Base-by-base conservation (phyloP, 2,797 vertebrate species). In the Avahi laniger region DNA sequence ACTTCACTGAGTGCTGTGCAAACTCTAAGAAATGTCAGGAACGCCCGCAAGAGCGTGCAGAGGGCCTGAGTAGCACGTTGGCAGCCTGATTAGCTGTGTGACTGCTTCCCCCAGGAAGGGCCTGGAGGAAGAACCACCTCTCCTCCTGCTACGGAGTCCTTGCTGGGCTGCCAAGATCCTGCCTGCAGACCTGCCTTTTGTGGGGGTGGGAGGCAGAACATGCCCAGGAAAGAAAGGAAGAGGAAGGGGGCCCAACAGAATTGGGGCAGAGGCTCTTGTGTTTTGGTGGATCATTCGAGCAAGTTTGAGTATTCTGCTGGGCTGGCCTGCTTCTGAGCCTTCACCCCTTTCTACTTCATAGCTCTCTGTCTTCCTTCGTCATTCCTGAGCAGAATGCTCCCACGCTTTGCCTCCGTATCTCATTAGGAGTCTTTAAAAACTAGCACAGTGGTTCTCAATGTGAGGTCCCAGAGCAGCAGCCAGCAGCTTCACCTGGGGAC, bases 21-120 rank as follows among this genome's bases (percentile, higher is more conserved):
- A 97, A 97, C 33, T 84, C 69, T 35, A 61, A 70, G 78, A 93
- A 41, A 50, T 43, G n/a, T 89, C 79, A 59, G 38, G 75, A 63
- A 33, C 13, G 54, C 86, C 33, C 0, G 0, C 7, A 48, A 89
- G 72, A 67, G 30, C 4, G 38, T 10, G 26, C 61, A 7, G 69
- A 80, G 84, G 35, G 24, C 26, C 89, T 9, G 2, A 38, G 69
- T 11, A 24, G 80, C 9, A 0, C 3, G 0, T 15, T 38, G 80
- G 83, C n/a, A 78, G 75, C 76, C 72, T 78, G 22, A 35, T 46
- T 48, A 82, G 48, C 35, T 33, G 54, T 70, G 38, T 7, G 88
- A 65, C 33, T 11, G 0, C 4, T 0, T 50, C 50, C 30, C 57
- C 50, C 35, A 65, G 50, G 86, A 85, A 73, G 52, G 57, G 33